phyloP scores from a whole-genome alignment of 2,113 vertebrate genomes.

The Bos javanicus region DNA sequence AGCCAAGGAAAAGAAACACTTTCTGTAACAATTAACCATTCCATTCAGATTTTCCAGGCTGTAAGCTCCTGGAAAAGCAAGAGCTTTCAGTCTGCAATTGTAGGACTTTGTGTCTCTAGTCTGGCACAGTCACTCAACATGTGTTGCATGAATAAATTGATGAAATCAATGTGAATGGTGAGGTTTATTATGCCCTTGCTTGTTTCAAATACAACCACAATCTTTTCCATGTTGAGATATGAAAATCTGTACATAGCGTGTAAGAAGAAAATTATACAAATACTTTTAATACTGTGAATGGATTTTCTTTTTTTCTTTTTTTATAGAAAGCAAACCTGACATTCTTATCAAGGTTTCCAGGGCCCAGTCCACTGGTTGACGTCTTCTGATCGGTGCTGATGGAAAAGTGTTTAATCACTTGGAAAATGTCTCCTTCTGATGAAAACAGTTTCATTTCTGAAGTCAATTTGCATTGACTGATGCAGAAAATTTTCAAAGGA shows the following conservation, averaged over 20 bases:
- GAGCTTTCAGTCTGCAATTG: background rate
- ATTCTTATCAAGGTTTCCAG: background rate
- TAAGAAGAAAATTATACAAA: conserved; percentile 33
- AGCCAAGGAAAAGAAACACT: background rate
- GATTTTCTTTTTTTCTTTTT: background rate
- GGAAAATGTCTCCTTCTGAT: background rate
- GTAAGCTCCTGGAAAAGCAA: background rate
- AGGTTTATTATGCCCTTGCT: background rate
- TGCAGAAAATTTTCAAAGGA: conserved; percentile 22
- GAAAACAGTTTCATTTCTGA: background rate
- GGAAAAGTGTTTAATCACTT: conserved; percentile 34
- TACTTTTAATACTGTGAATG: conserved; percentile 13
- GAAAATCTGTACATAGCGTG: background rate
- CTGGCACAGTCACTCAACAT: background rate
- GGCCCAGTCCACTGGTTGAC: background rate
- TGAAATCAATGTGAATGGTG: background rate
- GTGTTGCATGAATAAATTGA: background rate
- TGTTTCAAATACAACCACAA: conserved; percentile 40
- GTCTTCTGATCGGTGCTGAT: conserved; percentile 30
- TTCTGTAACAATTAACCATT: background rate
- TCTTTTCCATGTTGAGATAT: background rate
- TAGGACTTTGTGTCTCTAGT: background rate
- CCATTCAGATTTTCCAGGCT: background rate
- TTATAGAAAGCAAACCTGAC: background rate
- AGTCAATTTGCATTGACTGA: background rate